Base-by-base conservation (phyloP, 1,140 invertebrate genomes). In the Elymnias hypermnestra region DNA sequence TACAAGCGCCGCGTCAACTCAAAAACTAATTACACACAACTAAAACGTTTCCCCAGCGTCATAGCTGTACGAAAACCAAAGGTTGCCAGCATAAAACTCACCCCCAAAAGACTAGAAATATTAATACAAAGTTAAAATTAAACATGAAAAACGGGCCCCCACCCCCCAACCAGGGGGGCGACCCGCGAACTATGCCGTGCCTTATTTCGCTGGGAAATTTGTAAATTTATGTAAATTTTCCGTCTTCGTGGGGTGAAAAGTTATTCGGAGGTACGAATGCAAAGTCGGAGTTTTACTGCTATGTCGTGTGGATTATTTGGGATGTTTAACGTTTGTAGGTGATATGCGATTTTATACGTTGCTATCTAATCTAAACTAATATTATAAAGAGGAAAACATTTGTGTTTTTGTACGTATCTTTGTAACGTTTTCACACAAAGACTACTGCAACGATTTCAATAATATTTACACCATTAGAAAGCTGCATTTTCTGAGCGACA, bases 61-160 rank as follows among this genome's bases (percentile, higher is more conserved):
- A 67, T 71, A 70, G 68, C 63, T 67, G 56, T 64, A 72, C 65
- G 52, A 57, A 65, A 72, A 69, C 69, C 64, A 74, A 79, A 71
- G 69, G 68, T 74, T 69, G 63, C 49, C 50, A 51, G 65, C 64
- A 67, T 73, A 79, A 79, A 81, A 81, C 72, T 77, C 66, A 66
- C 60, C 69, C 70, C 63, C 33, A 63, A 81, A 81, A 81, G 74
- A 81, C 68, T 70, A 38, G 57, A 58, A 58, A 79, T 84, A 84
- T 84, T 84, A 84, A 84, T 81, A 79, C 72, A 65, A 84, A 81
- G 81, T 83, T 83, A 77, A 84, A 84, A 84, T 84, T 82, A 81
- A 84, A 84, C 78, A 81, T 82, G 81, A 84, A 84, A 84, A 82
- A 84, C 74, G 77, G 59, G 43, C 29, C 40, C 26, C 36, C 60